Evolutionary conservation across 2,888 invertebrate species (phyloP).

Genomic region (Orthosia cruda): DNA sequence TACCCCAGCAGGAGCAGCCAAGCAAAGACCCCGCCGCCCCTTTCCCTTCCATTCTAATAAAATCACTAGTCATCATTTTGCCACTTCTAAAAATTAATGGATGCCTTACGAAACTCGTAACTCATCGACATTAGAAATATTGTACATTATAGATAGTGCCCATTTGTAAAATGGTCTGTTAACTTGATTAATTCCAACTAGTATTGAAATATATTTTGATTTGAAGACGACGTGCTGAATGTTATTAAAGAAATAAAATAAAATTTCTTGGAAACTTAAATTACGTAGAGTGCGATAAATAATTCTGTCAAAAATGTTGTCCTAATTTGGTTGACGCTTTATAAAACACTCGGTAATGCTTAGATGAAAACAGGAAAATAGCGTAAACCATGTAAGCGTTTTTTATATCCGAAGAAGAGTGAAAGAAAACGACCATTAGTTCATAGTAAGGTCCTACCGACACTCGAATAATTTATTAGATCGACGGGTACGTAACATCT

Average conservation of each 20-base stretch:
- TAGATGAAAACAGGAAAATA: background rate
- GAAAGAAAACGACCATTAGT: background rate
- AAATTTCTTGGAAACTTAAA: background rate
- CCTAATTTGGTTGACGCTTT: background rate
- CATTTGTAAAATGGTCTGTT: constrained; percentile 45
- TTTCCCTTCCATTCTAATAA: constrained; percentile 46
- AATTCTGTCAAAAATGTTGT: background rate
- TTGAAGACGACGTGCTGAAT: constrained; percentile 26
- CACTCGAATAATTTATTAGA: constrained; percentile 10
- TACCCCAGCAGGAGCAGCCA: constrained; percentile 18
- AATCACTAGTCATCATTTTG: constrained; percentile 60
- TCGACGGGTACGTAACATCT: no score
- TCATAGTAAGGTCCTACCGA: background rate
- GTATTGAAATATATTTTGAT: constrained; percentile 34
- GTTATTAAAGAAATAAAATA: constrained; percentile 8
- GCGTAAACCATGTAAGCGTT: no score
- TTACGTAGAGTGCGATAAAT: background rate
- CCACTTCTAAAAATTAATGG: constrained; percentile 64
- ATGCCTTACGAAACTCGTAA: constrained; percentile 51
- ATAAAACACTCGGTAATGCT: background rate
- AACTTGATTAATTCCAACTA: constrained; percentile 53
- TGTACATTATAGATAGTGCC: constrained; percentile 54
- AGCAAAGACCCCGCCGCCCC: constrained; percentile 17
- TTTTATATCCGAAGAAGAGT: background rate
- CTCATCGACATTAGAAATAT: constrained; percentile 59